Base-by-base conservation (phyloP, 2,888 invertebrate genomes). In the Drosophila stalkeri region DNA sequence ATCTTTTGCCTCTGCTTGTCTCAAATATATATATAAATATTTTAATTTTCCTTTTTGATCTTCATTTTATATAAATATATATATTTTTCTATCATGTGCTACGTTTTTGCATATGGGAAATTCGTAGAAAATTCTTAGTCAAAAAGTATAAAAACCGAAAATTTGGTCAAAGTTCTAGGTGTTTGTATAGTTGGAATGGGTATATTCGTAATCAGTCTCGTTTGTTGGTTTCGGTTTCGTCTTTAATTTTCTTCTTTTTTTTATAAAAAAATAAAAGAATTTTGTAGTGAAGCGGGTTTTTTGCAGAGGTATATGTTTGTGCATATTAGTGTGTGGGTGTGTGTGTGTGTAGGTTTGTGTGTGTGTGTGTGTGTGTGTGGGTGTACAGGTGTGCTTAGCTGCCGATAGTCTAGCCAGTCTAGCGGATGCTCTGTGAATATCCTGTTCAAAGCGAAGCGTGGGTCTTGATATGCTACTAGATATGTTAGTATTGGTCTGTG, bases 111-210 rank as follows among this genome's bases (percentile, higher is more conserved):
- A 8, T 35, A 56, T 55, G 37, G 46, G 18, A 62, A 77, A 59
- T 27, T 59, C 16, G 47, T 72, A 43, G 57, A 57, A 35, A 51
- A 35, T 2, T 33, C 23, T 54, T 35, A 37, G 16, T 37, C 35
- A 23, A 39, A 23, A 39, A 11, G 9, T 16, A 11, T 54, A 44
- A 49, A 56, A 56, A 16, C 16, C 16, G 16, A 23, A 44, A 44
- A 43, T 44, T 77, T 60, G 61, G 64, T 66, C 51, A 44, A 43
- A 52, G 43, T 4, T 6, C 14, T 46, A 31, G 35, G 35, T 33
- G 18, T 33, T 33, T 31, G 12, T 33, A 51, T 33, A 51, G 49
- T 33, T 7, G 49, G 49, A 51, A 33, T 66, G 23, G 47, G 52
- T 55, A 20, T 54, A 54, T 16, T 16, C 37, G 3, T 37, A 23